phyloP scores from a whole-genome alignment of 2,113 vertebrate species.

The Colius striatus region DNA sequence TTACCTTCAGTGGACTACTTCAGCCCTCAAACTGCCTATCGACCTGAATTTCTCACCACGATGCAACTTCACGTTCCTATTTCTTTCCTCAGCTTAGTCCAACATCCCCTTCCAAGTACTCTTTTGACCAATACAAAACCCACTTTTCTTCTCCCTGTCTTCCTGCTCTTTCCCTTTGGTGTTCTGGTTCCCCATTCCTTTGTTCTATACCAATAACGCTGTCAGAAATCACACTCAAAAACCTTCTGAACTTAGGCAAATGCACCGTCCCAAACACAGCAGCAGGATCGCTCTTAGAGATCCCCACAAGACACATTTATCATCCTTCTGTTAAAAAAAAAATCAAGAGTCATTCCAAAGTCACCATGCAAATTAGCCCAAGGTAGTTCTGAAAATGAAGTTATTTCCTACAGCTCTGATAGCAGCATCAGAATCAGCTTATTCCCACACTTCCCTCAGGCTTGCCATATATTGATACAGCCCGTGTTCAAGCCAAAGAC shows the following conservation, averaged over 20 bases:
- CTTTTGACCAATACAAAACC: neutral
- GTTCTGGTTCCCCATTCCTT: neutral
- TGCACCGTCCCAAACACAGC: fast-evolving
- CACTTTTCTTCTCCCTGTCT: neutral
- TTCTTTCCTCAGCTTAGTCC: neutral
- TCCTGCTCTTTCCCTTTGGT: neutral
- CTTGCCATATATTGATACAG: neutral
- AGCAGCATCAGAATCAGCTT: neutral
- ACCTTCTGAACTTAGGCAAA: neutral
- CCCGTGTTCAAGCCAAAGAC: neutral
- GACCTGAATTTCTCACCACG: neutral
- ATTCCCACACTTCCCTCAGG: neutral
- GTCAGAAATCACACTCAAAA: neutral
- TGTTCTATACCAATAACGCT: neutral
- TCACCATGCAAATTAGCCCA: neutral
- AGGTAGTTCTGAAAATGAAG: neutral
- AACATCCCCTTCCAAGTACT: neutral
- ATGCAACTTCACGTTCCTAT: neutral
- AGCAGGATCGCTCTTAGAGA: neutral
- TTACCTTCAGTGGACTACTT: neutral
- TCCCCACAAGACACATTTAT: neutral
- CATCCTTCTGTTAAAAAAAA: neutral
- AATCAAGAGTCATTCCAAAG: neutral
- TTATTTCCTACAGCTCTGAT: neutral
- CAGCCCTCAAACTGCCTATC: neutral